These are phyloP conservation scores for Eremophila alpestris DNA, from an alignment of 2,797 vertebrate genomes.

Conservation along the genomic window DNA sequence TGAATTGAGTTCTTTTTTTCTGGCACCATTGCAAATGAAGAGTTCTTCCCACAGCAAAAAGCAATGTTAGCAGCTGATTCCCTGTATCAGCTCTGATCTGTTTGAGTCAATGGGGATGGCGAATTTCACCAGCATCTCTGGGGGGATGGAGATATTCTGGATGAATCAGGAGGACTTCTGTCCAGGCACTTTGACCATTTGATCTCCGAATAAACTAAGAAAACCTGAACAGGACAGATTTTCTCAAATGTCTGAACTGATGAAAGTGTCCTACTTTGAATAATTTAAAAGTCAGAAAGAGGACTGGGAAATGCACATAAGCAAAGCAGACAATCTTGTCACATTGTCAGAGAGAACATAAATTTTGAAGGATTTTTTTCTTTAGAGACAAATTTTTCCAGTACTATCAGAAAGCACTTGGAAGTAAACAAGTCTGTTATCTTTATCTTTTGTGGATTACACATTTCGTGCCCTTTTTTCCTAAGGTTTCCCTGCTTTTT, in stretches of 20 bases:
- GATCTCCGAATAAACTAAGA: background rate
- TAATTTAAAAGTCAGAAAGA: background rate
- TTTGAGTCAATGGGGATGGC: fast-evolving
- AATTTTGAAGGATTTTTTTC: background rate
- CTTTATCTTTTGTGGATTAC: background rate
- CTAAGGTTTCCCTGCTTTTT: background rate
- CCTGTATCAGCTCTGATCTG: background rate
- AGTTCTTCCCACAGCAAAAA: background rate
- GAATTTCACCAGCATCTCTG: background rate
- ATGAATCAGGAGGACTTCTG: background rate
- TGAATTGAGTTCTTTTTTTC: background rate
- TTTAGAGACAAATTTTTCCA: background rate
- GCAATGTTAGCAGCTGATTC: background rate
- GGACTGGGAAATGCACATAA: background rate
- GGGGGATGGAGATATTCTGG: background rate
- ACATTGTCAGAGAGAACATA: background rate
- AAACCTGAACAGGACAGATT: background rate
- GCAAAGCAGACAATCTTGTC: background rate
- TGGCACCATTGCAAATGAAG: background rate
- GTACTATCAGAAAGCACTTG: background rate
- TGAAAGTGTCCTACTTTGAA: background rate
- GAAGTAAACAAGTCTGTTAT: background rate
- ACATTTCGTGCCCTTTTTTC: background rate
- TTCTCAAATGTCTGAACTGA: background rate
- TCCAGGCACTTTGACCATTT: background rate